These are phyloP conservation scores for Nannoperca australis DNA, from an alignment of 2,797 vertebrate species.

Conservation along the genomic window DNA sequence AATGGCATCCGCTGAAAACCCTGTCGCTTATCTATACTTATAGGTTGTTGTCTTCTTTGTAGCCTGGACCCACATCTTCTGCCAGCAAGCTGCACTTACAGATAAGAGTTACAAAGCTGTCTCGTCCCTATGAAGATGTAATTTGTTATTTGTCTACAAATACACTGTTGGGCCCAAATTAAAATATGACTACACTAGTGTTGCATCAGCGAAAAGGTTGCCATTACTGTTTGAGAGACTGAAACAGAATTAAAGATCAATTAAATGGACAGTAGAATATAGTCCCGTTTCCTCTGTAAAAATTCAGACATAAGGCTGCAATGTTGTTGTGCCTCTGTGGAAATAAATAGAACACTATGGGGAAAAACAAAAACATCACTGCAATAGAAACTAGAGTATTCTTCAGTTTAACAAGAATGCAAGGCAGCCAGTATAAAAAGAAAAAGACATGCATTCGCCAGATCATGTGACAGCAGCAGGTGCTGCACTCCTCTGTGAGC, in stretches of 20 bases:
- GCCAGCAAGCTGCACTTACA: slow-evolving; percentile 6
- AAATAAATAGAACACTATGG: background rate
- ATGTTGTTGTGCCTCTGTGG: background rate
- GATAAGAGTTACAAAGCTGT: slow-evolving; percentile 1
- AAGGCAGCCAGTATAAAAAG: background rate
- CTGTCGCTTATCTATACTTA: slow-evolving; percentile 3
- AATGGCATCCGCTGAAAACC: slow-evolving; percentile 7
- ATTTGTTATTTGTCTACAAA: background rate
- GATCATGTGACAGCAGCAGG: slow-evolving; percentile 37
- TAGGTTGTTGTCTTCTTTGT: slow-evolving; percentile 9
- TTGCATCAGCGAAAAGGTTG: background rate
- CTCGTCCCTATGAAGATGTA: slow-evolving; percentile 5
- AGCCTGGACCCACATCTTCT: background rate
- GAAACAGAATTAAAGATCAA: background rate
- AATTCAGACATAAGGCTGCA: background rate
- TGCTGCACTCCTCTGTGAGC: slow-evolving; percentile 28
- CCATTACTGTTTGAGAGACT: background rate
- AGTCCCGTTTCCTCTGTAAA: background rate
- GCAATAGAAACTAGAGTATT: background rate
- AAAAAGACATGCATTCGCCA: slow-evolving; percentile 1
- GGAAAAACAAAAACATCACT: background rate
- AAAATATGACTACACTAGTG: background rate
- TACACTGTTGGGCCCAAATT: background rate
- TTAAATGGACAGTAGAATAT: background rate
- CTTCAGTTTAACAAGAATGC: background rate